phyloP scores from a whole-genome alignment of 2,113 vertebrate species.

The Cryptomyrus ogoouensis region DNA sequence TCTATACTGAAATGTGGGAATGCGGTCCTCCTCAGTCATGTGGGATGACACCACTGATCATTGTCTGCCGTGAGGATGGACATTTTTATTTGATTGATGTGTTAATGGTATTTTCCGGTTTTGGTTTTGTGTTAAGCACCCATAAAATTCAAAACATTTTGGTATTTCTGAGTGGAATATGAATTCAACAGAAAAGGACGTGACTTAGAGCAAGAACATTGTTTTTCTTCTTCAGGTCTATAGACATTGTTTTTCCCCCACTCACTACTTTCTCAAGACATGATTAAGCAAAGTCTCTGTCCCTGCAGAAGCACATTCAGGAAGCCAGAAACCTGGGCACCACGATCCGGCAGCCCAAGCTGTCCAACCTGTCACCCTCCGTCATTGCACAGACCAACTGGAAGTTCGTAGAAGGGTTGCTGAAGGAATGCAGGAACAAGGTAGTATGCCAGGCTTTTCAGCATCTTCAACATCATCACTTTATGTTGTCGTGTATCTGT shows the following conservation, averaged over 20 bases:
- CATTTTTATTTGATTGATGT: neutral
- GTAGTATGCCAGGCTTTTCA: slow-evolving; percentile 47
- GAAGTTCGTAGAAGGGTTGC: slow-evolving; percentile 95
- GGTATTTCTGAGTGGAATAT: neutral
- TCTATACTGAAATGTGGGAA: neutral
- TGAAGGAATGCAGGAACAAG: slow-evolving; percentile 97
- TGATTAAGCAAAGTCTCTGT: neutral
- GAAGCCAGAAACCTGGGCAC: slow-evolving; percentile 93
- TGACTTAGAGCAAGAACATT: neutral
- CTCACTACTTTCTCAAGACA: neutral
- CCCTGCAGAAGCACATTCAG: slow-evolving; percentile 89
- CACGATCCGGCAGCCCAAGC: slow-evolving; percentile 91
- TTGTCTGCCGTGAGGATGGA: neutral
- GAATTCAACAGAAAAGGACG: neutral
- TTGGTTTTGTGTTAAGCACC: neutral
- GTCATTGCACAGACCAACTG: slow-evolving; percentile 99
- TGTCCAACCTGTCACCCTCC: slow-evolving; percentile 94
- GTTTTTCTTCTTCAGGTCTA: neutral
- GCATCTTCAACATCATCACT: neutral
- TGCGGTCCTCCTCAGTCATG: neutral
- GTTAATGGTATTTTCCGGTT: neutral
- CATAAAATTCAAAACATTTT: neutral
- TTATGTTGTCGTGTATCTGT: neutral
- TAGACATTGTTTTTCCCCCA: neutral
- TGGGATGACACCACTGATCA: neutral